phyloP scores from a whole-genome alignment of 2,113 vertebrate species.

The Cathartes aura region DNA sequence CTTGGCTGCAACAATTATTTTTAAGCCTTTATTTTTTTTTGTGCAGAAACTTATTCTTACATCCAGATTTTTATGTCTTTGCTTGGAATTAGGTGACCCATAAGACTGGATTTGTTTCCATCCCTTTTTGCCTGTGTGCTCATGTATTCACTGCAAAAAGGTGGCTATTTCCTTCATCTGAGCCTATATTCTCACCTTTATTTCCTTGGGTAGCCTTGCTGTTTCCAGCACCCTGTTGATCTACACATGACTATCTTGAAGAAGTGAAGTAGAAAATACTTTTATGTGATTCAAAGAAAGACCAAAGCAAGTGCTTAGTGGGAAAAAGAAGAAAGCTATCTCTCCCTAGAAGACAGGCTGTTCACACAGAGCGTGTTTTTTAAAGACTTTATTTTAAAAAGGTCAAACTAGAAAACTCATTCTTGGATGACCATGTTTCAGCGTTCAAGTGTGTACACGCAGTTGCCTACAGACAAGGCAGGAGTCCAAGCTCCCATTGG shows the following conservation, averaged over 20 bases:
- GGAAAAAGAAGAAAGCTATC: neutral
- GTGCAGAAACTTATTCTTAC: neutral
- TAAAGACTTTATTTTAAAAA: neutral
- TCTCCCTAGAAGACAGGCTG: neutral
- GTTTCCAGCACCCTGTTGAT: neutral
- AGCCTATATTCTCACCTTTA: neutral
- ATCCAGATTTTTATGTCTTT: neutral
- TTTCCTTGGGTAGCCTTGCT: neutral
- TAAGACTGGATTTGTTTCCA: neutral
- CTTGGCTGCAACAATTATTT: neutral
- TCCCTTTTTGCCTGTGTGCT: neutral
- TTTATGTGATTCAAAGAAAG: neutral
- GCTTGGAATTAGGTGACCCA: neutral
- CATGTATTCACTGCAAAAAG: neutral
- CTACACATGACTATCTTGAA: neutral
- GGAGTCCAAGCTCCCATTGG: neutral
- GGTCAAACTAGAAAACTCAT: neutral
- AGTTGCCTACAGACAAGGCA: neutral
- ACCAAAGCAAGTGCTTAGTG: neutral
- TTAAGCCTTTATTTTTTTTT: neutral
- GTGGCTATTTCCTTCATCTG: neutral
- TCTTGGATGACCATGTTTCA: neutral
- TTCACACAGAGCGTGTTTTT: neutral
- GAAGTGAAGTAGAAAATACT: neutral
- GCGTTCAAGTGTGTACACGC: rapidly evolving